Conservation (phyloP, 2,113 vertebrate species). For the Enhydra lutris region DNA sequence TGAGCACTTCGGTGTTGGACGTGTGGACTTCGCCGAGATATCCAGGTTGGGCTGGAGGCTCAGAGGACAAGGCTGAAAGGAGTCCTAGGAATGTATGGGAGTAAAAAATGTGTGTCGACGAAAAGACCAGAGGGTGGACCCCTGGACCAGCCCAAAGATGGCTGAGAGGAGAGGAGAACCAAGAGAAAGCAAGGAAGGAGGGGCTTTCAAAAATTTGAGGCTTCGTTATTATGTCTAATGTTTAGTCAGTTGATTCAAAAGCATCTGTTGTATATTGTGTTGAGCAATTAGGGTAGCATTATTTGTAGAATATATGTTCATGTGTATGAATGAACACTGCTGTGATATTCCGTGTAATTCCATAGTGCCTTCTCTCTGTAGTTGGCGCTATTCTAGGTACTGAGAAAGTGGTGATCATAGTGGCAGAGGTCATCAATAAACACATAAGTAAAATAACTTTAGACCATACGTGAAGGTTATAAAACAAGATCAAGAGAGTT, state of each 20-base stretch:
- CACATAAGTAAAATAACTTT: not conserved
- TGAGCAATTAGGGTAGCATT: not conserved
- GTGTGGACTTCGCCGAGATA: not conserved
- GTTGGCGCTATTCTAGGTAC: not conserved
- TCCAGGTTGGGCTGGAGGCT: not conserved
- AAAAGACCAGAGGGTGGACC: not conserved
- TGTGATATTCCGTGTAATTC: rapidly evolving
- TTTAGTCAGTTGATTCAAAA: not conserved
- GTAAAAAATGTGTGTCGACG: not conserved
- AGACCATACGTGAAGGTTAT: not conserved
- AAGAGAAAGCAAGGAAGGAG: not conserved
- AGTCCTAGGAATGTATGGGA: rapidly evolving
- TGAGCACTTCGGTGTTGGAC: not conserved
- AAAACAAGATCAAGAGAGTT: not conserved
- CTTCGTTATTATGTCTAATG: not conserved
- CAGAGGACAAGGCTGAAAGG: not conserved
- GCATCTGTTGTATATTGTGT: not conserved
- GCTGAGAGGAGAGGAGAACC: not conserved
- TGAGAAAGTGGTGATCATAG: not conserved
- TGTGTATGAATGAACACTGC: not conserved
- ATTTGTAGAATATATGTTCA: not conserved
- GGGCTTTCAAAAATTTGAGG: too few relatives aligned
- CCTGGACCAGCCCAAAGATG: not conserved
- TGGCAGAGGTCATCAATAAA: not conserved
- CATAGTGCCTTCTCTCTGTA: too few relatives aligned